Evolutionary conservation across 2,797 vertebrate genomes (phyloP), one percentile per base, ranked within the genome.

Genomic region (Hapalemur alaotrensis): DNA sequence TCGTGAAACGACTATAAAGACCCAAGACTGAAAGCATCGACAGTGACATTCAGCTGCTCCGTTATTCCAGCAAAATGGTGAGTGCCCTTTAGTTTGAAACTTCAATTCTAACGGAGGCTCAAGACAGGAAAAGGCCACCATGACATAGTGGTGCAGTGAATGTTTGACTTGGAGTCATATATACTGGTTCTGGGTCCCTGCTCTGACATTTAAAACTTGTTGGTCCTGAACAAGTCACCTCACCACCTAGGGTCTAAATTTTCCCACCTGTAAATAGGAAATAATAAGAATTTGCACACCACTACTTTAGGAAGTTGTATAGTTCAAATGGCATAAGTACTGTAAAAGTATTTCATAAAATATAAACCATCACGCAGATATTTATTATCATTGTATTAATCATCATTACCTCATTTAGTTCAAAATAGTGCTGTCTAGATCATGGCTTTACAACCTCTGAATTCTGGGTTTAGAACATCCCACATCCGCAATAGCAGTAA

Each of bases 181-280:
- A 48, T 43, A 65, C n/a, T 83, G 82, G 22, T 76, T 91, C 87
- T 75, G 70, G 50, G 78, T 95, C 38, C 52, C n/a, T 63, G 67
- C 35, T 94, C 81, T 95, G 96, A 94, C 61, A 82, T 91, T 95
- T 92, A 84, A 92, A 85, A 70, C 78, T 46, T 94, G 69, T 93
- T 76, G 59, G 69, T 73, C 70, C 61, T 59, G 48, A 91, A 52
- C 50, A 87, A 97, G 80, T 69, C 46, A 28, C 14, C 15, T 88
- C 52, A 95, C 54, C 67, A 75, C 80, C 46, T 6, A 35, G 54
- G 73, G 30, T 38, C 52, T 81, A 80, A 46, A 69, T 95, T 73
- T 87, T 43, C n/a, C 46, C 14, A 82, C 72, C 41, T 84, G 38
- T 73, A 86, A 91, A 50, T 4, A 75, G 82, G 14, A 78, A 93